Evolutionary conservation across 2,113 vertebrate species (phyloP).

Genomic region (Anoplopoma fimbria): DNA sequence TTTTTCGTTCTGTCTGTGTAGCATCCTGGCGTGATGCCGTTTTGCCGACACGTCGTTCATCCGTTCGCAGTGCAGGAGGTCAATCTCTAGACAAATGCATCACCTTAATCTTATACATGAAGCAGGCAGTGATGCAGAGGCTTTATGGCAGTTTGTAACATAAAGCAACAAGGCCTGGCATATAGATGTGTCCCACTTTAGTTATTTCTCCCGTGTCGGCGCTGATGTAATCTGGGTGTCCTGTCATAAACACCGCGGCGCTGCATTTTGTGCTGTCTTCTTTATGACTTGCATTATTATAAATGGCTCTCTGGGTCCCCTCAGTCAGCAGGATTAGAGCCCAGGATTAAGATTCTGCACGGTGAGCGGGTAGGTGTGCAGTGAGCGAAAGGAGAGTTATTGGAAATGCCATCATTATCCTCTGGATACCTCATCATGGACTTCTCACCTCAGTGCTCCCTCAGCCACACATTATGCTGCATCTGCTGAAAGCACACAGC

Average conservation of each 20-base stretch:
- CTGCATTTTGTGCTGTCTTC: constrained; percentile 43
- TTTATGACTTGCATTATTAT: constrained; percentile 64
- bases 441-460: constrained; percentile 63
- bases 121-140: constrained; percentile 3
- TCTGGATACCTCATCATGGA: constrained; percentile 70
- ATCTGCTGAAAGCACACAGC: constrained; percentile 44
- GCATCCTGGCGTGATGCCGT: background rate
- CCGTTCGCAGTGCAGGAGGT: background rate
- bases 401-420: constrained; percentile 76
- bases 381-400: constrained; percentile 55
- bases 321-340: constrained; percentile 72
- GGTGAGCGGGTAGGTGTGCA: constrained; percentile 59
- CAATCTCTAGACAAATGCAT: background rate
- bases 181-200: constrained; percentile 13
- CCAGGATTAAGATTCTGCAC: constrained; percentile 72
- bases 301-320: constrained; percentile 59
- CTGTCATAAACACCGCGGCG: constrained; percentile 49
- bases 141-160: background rate
- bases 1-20: background rate
- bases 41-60: background rate
- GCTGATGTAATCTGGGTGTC: constrained; percentile 54
- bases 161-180: constrained; percentile 15
- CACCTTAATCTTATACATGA: background rate
- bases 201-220: constrained; percentile 21
- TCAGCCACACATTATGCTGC: constrained; percentile 16